Conservation (phyloP, 1,140 invertebrate genomes). For the Phymorhynchus buccinoides region DNA sequence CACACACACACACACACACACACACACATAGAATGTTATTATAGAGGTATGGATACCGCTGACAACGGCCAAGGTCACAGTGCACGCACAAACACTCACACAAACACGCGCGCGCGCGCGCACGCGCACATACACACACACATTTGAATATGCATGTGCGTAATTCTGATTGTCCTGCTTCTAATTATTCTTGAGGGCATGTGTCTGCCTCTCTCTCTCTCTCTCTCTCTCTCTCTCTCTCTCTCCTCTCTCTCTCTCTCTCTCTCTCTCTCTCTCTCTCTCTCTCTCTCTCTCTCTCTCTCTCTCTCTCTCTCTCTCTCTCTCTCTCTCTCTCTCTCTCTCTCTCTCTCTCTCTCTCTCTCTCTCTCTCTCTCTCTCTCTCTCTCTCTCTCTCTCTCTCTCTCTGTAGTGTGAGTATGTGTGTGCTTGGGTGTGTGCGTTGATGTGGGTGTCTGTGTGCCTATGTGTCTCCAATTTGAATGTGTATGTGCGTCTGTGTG, state of each 20-base stretch:
- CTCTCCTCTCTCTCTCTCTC: not conserved
- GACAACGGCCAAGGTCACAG: too few relatives aligned
- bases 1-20: too few relatives aligned
- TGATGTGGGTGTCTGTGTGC: slow-evolving; percentile 9
- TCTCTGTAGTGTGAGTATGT: not conserved
- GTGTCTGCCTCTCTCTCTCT: too few relatives aligned
- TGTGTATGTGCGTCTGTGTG: not conserved
- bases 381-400: not conserved
- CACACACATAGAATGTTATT: too few relatives aligned
- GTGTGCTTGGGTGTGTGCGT: not conserved
- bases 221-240: too few relatives aligned
- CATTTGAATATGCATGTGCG: too few relatives aligned
- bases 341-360: slow-evolving; percentile 15
- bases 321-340: slow-evolving; percentile 23
- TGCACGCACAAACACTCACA: too few relatives aligned
- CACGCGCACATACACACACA: too few relatives aligned
- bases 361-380: not conserved
- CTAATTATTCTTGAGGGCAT: too few relatives aligned
- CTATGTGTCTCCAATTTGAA: not conserved
- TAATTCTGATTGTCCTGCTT: too few relatives aligned
- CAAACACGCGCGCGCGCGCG: too few relatives aligned
- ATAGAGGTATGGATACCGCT: too few relatives aligned
- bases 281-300: slow-evolving; percentile 23
- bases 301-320: not conserved
- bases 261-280: not conserved